Evolutionary conservation across 2,113 vertebrate species (phyloP).

Genomic region (Chloebia gouldiae): DNA sequence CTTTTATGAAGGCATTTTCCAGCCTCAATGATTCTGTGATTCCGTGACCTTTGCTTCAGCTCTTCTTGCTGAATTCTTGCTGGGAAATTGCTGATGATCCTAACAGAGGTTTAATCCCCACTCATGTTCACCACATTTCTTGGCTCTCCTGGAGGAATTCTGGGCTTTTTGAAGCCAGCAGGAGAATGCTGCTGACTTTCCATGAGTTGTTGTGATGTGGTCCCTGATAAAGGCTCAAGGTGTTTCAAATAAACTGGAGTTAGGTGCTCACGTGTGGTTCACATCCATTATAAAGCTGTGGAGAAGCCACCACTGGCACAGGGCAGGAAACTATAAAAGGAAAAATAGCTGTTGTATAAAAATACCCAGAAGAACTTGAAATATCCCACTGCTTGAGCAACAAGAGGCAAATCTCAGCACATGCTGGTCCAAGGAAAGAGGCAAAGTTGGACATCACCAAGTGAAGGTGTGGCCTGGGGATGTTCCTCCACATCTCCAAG

Average conservation of each 20-base stretch:
- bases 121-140: accelerated
- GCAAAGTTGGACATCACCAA: not conserved
- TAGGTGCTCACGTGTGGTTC: accelerated
- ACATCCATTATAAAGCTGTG: not conserved
- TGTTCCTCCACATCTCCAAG: not conserved
- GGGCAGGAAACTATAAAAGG: not conserved
- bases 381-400: not conserved
- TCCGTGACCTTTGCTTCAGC: not conserved
- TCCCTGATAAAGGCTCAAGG: not conserved
- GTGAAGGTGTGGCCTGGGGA: not conserved
- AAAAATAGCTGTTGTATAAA: not conserved
- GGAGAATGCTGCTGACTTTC: not conserved
- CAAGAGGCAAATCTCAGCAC: not conserved
- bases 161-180: not conserved
- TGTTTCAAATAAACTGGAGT: not conserved
- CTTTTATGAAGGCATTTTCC: too few relatives aligned
- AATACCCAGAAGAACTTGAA: not conserved
- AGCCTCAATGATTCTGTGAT: not conserved
- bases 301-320: not conserved
- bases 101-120: not conserved
- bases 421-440: not conserved
- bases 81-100: not conserved
- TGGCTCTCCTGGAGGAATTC: not conserved
- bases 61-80: not conserved
- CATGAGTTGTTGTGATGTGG: not conserved